Percentiles rank a stretch among this genome's conserved stretches.
These are phyloP conservation scores for Urechis unicinctus DNA, from an alignment of 2,888 invertebrate species.

Conservation along the genomic window DNA sequence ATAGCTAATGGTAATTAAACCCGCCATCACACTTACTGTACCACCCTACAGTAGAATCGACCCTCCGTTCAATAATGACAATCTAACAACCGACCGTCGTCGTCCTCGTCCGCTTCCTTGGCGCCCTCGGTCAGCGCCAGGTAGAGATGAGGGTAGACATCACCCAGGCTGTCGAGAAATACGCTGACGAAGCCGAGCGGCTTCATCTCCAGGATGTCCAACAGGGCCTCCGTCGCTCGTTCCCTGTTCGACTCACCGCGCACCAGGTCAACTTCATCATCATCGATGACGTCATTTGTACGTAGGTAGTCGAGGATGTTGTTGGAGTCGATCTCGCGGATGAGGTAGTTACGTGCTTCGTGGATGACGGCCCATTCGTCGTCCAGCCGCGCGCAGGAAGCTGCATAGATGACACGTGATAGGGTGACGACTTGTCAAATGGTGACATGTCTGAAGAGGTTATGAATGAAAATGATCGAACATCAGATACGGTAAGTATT, in stretches of 20 bases:
- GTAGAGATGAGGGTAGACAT: conserved; percentile 15
- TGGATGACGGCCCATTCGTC: conserved; percentile 11
- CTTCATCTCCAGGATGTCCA: conserved; percentile 13
- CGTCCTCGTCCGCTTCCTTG: conserved; percentile 6
- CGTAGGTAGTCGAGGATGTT: conserved; percentile 6
- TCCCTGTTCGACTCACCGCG: background rate
- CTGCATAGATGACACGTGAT: too few relatives aligned
- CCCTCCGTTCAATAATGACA: too few relatives aligned
- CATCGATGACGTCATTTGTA: background rate
- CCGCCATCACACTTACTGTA: too few relatives aligned
- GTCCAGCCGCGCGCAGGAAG: conserved; percentile 1
- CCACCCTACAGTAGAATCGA: too few relatives aligned
- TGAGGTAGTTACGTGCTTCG: conserved; percentile 4
- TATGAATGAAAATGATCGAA: too few relatives aligned
- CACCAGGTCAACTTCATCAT: background rate
- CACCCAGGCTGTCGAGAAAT: conserved; percentile 10
- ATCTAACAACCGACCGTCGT: conserved; percentile 4
- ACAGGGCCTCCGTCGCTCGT: conserved; percentile 8
- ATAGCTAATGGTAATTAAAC: too few relatives aligned
- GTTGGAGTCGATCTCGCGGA: conserved; percentile 11
- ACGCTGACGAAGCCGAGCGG: conserved; percentile 6
- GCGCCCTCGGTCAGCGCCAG: conserved; percentile 11
- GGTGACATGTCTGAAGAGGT: too few relatives aligned
- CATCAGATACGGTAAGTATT: too few relatives aligned
- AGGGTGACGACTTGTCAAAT: too few relatives aligned